Percentiles rank a stretch among this genome's conserved stretches.
These are phyloP conservation scores for Agrilus planipennis DNA, from an alignment of 1,140 invertebrate species.

Conservation along the genomic window DNA sequence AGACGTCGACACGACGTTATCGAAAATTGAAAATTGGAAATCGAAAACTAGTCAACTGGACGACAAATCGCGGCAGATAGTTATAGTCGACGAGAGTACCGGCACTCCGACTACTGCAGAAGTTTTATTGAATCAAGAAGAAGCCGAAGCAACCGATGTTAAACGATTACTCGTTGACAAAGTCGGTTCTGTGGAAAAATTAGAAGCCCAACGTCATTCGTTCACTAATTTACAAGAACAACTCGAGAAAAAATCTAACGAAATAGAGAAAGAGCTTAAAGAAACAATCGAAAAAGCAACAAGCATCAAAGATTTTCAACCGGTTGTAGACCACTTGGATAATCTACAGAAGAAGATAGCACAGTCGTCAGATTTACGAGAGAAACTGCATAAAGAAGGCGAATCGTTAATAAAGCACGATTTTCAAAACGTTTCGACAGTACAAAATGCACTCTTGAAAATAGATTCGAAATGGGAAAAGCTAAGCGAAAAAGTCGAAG, in stretches of 20 bases:
- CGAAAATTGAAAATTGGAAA: slow-evolving; percentile 57
- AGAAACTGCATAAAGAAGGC: slow-evolving; percentile 56
- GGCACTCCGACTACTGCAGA: slow-evolving; percentile 55
- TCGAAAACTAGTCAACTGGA: slow-evolving; percentile 55
- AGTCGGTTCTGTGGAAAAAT: slow-evolving; percentile 52
- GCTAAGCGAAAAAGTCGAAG: slow-evolving; percentile 56
- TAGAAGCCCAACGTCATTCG: slow-evolving; percentile 54
- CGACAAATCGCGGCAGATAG: slow-evolving; percentile 38
- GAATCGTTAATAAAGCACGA: slow-evolving; percentile 67
- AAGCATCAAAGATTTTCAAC: slow-evolving; percentile 43
- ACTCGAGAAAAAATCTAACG: slow-evolving; percentile 48
- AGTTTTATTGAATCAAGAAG: slow-evolving; percentile 55
- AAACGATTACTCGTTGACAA: slow-evolving; percentile 52
- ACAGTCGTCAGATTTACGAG: slow-evolving; percentile 41
- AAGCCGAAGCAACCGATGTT: slow-evolving; percentile 51
- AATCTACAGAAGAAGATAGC: slow-evolving; percentile 40
- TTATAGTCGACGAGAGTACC: slow-evolving; percentile 53
- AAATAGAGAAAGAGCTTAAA: slow-evolving; percentile 40
- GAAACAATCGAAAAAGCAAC: slow-evolving; percentile 40
- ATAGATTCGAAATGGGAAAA: slow-evolving; percentile 71
- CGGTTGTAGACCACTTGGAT: slow-evolving; percentile 45
- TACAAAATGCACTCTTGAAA: slow-evolving; percentile 63
- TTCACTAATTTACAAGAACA: slow-evolving; percentile 54
- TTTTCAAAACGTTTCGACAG: slow-evolving; percentile 59
- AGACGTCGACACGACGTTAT: slow-evolving; percentile 52